phyloP scores from a whole-genome alignment of 2,113 vertebrate genomes.

The Dicerorhinus sumatrensis region DNA sequence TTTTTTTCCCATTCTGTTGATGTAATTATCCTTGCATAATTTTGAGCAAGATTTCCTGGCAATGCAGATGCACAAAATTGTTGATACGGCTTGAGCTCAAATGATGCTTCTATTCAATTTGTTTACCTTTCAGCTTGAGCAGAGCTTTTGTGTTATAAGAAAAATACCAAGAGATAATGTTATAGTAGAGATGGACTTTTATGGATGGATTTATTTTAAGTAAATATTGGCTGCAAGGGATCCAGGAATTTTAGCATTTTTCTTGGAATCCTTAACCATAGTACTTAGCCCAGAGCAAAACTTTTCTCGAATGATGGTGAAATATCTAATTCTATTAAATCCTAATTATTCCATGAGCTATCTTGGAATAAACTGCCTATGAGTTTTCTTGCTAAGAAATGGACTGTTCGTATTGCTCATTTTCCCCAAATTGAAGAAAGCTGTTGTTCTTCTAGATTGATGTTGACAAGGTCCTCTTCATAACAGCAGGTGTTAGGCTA shows the following conservation, averaged over 20 bases:
- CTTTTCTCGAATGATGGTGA: constrained; percentile 27
- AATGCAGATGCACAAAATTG: constrained; percentile 68
- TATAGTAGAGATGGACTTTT: constrained; percentile 34
- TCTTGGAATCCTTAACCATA: constrained; percentile 4
- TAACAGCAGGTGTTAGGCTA: constrained; percentile 78
- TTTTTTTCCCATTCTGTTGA: constrained; percentile 36
- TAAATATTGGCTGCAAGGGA: constrained; percentile 44
- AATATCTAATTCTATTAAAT: constrained; percentile 34
- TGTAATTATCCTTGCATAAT: constrained; percentile 72
- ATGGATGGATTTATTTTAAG: constrained; percentile 27
- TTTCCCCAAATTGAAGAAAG: constrained; percentile 64
- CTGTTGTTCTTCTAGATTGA: constrained; percentile 74
- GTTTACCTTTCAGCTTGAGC: constrained; percentile 45
- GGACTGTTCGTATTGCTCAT: constrained; percentile 64
- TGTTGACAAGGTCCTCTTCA: constrained; percentile 63
- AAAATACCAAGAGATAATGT: constrained; percentile 53
- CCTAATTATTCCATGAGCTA: background rate
- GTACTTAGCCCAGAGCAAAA: constrained; percentile 14
- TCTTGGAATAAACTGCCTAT: constrained; percentile 28
- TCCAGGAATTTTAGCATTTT: constrained; percentile 41
- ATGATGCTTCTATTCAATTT: constrained; percentile 49
- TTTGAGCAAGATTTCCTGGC: constrained; percentile 60
- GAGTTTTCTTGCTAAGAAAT: constrained; percentile 37
- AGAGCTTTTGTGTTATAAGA: constrained; percentile 58
- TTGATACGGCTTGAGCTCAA: constrained; percentile 56